phyloP scores from a whole-genome alignment of 2,888 invertebrate genomes.

The Erebia epiphron region DNA sequence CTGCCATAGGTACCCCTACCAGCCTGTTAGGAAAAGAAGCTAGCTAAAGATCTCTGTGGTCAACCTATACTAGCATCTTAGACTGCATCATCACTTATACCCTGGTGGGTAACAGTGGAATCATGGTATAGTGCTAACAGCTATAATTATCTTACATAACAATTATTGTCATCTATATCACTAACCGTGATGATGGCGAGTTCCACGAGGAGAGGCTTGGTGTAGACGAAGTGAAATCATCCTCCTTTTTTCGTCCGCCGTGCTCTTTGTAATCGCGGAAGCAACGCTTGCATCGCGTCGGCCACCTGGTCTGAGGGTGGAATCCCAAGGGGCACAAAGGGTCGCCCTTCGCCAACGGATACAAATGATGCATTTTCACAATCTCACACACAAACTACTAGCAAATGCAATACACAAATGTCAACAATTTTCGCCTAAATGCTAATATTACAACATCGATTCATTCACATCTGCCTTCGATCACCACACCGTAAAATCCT shows the following conservation, averaged over 20 bases:
- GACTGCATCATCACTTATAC: too few relatives aligned
- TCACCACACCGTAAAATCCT: slow-evolving; percentile 42
- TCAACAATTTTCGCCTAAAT: slow-evolving; percentile 68
- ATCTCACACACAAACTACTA: slow-evolving; percentile 50
- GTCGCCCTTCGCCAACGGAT: slow-evolving; percentile 92
- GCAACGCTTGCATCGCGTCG: slow-evolving; percentile 95
- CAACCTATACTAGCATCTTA: too few relatives aligned
- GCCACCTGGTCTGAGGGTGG: slow-evolving; percentile 97
- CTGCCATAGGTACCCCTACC: too few relatives aligned
- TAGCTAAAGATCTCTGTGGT: too few relatives aligned
- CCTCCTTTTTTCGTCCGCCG: slow-evolving; percentile 88
- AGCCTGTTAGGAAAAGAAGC: too few relatives aligned
- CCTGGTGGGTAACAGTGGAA: too few relatives aligned
- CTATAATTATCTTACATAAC: too few relatives aligned
- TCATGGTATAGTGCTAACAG: too few relatives aligned
- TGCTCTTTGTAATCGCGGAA: slow-evolving; percentile 97
- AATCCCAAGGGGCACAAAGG: slow-evolving; percentile 96
- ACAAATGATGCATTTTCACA: slow-evolving; percentile 87
- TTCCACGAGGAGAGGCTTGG: slow-evolving; percentile 88
- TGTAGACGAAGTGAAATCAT: slow-evolving; percentile 88
- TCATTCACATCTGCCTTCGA: slow-evolving; percentile 54
- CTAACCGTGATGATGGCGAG: slow-evolving; percentile 83
- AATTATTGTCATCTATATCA: not conserved
- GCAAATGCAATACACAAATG: slow-evolving; percentile 77
- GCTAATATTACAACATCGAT: slow-evolving; percentile 53